These are phyloP conservation scores for Lasioglossum villosulum DNA, from an alignment of 2,888 invertebrate genomes.

Conservation along the genomic window DNA sequence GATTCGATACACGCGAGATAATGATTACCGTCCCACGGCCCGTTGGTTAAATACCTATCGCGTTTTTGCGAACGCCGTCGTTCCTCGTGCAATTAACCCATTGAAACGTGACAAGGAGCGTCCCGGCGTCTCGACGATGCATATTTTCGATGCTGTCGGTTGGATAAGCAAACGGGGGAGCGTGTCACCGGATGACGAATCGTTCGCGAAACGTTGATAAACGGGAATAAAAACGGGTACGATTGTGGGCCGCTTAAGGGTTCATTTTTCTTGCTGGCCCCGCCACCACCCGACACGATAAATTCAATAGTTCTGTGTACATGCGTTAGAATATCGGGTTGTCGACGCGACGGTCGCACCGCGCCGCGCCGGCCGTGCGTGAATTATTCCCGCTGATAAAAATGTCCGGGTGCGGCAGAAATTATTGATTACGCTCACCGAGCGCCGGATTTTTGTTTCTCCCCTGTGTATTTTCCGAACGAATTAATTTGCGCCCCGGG, in stretches of 20 bases:
- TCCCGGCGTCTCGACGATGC: conserved; percentile 19
- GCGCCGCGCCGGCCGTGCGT: not conserved
- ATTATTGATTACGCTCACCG: conserved; percentile 38
- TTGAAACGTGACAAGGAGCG: conserved; percentile 60
- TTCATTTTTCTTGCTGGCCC: conserved; percentile 44
- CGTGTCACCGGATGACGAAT: conserved; percentile 53
- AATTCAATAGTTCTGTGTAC: conserved; percentile 23
- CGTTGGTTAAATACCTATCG: conserved; percentile 29
- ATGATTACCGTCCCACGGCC: conserved; percentile 4
- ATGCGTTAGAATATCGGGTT: conserved; percentile 24
- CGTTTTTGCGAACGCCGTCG: conserved; percentile 49
- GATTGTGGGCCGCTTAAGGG: conserved; percentile 44
- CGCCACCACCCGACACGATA: conserved; percentile 8
- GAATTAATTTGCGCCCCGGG: not conserved
- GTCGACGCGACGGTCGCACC: conserved; percentile 7
- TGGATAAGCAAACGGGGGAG: conserved; percentile 20
- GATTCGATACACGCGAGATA: not conserved
- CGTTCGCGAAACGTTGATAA: conserved; percentile 42
- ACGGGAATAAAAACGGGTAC: conserved; percentile 40
- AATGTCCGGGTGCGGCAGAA: conserved; percentile 19
- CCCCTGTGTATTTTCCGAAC: not conserved
- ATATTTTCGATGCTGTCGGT: conserved; percentile 17
- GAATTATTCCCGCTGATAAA: conserved; percentile 48
- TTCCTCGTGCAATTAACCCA: conserved; percentile 61
- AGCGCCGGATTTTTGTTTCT: not conserved